These are phyloP conservation scores for Psammodynastes pulverulentus DNA, from an alignment of 2,113 vertebrate genomes.

Conservation along the genomic window DNA sequence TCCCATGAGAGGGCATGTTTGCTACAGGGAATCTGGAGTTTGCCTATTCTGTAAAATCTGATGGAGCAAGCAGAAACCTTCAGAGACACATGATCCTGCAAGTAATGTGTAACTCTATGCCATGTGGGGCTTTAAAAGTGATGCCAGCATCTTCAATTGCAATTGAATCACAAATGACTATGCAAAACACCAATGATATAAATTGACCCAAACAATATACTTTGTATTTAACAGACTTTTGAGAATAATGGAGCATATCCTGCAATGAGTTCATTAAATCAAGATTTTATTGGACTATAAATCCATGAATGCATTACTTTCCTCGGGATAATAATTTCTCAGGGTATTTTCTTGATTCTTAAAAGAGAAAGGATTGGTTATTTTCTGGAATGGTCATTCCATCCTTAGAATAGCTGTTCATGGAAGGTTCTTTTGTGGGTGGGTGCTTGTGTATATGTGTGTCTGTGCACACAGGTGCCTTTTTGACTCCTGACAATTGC, in stretches of 20 bases:
- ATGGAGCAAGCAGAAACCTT: background rate
- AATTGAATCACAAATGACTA: background rate
- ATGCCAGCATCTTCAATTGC: background rate
- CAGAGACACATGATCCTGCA: background rate
- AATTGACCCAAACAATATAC: background rate
- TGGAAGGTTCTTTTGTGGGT: background rate
- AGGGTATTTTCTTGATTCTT: background rate
- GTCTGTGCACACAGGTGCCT: accelerated
- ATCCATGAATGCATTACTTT: background rate
- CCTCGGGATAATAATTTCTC: background rate
- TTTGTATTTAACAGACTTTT: background rate
- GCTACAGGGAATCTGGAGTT: background rate
- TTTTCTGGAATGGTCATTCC: background rate
- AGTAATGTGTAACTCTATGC: background rate
- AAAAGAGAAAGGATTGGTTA: background rate
- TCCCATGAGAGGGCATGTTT: background rate
- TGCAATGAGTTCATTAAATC: background rate
- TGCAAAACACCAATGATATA: background rate
- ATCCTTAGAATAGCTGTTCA: background rate
- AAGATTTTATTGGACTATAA: background rate
- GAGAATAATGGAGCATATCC: background rate
- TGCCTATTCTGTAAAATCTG: background rate
- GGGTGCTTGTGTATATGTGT: background rate
- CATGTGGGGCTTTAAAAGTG: background rate
- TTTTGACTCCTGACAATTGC: background rate